Conservation (phyloP, 2,113 vertebrate species). For the Turdus rufiventris region DNA sequence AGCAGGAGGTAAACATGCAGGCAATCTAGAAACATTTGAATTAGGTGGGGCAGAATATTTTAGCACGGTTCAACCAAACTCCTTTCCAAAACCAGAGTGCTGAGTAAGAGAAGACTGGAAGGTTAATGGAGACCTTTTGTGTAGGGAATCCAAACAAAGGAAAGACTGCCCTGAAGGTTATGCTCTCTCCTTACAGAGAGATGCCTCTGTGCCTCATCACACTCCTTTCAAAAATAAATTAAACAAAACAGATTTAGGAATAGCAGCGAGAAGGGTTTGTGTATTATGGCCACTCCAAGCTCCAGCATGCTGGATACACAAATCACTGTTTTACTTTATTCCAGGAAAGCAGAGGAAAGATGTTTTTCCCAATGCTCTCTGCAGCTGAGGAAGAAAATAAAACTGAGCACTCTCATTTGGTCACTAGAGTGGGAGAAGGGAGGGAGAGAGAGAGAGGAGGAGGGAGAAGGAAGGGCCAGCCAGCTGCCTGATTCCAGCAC, state of each 20-base stretch:
- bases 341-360: conserved; percentile 46
- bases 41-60: neutral
- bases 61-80: neutral
- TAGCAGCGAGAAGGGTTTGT: conserved; percentile 13
- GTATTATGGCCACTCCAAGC: conserved; percentile 34
- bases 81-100: neutral
- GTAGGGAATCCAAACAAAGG: neutral
- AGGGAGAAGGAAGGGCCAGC: conserved; percentile 42
- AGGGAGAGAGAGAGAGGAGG: conserved; percentile 8
- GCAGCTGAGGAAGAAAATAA: conserved; percentile 37
- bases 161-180: neutral
- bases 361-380: conserved; percentile 38
- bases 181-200: conserved; percentile 19
- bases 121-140: neutral
- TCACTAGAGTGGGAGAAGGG: conserved; percentile 50
- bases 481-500: conserved; percentile 65
- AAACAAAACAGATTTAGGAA: conserved; percentile 32
- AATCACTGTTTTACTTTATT: conserved; percentile 3
- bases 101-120: neutral
- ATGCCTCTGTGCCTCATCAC: conserved; percentile 32
- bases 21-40: neutral
- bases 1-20: neutral
- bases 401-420: conserved; percentile 59
- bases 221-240: conserved; percentile 59
- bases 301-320: conserved; percentile 23